A percentile compares a stretch with the other conserved stretches of the same genome.
Conservation (phyloP, 2,797 vertebrate species). For the Smutsia gigantea region DNA sequence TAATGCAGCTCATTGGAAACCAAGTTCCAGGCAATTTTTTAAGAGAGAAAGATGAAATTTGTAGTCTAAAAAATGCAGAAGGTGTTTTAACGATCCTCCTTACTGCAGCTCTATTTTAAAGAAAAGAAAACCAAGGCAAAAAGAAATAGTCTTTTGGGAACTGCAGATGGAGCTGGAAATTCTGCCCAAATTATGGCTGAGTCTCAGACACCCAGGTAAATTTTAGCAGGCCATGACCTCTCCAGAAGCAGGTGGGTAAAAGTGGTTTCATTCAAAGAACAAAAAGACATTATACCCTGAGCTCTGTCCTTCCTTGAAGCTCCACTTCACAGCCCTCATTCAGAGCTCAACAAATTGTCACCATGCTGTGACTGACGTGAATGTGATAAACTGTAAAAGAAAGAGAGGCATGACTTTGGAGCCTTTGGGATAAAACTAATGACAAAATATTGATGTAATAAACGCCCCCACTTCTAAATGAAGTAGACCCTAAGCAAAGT, state of each 20-base stretch:
- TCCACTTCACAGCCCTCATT: slow-evolving; percentile 92
- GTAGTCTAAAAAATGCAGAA: slow-evolving; percentile 16
- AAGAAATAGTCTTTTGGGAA: neutral
- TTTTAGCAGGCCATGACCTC: slow-evolving; percentile 56
- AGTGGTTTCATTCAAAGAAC: slow-evolving; percentile 34
- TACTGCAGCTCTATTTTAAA: slow-evolving; percentile 15
- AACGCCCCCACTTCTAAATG: neutral
- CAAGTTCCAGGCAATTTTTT: slow-evolving; percentile 25
- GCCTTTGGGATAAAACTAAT: slow-evolving; percentile 18
- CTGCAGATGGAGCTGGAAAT: neutral
- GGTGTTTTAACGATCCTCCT: neutral
- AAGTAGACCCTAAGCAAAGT: neutral
- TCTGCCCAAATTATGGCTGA: slow-evolving; percentile 11
- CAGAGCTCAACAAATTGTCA: slow-evolving; percentile 88
- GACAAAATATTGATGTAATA: slow-evolving; percentile 6
- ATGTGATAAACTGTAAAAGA: slow-evolving; percentile 91
- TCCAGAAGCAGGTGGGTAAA: slow-evolving; percentile 28
- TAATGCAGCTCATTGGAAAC: neutral
- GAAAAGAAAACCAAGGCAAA: neutral
- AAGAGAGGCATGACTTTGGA: neutral
- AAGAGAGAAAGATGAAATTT: neutral
- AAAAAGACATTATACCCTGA: slow-evolving; percentile 88
- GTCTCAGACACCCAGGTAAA: slow-evolving; percentile 36
- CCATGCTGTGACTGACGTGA: slow-evolving; percentile 93
- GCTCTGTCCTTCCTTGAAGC: slow-evolving; percentile 89